A percentile compares a stretch with the other conserved stretches of the same genome.
Conservation (phyloP, 2,797 vertebrate species). For the Cyclura pinguis region DNA sequence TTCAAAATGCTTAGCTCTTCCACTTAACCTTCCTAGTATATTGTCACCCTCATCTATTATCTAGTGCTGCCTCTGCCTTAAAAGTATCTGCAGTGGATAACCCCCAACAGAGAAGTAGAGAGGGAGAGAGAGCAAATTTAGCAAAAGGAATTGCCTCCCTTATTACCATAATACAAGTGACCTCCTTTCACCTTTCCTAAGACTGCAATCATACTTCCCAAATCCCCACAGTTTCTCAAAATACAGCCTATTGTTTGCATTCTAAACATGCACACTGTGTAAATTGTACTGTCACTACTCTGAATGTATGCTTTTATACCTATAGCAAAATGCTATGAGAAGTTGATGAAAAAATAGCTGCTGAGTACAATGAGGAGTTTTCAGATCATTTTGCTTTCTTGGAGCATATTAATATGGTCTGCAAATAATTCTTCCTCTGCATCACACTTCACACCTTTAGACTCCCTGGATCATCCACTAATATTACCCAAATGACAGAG, state of each 20-base stretch:
- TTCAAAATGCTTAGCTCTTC: not conserved
- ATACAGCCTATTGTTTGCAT: not conserved
- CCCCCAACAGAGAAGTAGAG: not conserved
- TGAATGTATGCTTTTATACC: not conserved
- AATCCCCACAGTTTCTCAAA: not conserved
- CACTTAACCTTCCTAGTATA: too few species aligned
- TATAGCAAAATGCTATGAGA: not conserved
- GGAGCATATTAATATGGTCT: not conserved
- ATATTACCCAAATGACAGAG: not conserved
- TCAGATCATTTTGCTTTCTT: constrained; percentile 15
- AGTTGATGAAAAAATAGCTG: not conserved
- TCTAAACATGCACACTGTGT: constrained; percentile 11
- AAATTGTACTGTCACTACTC: constrained; percentile 5
- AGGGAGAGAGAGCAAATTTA: not conserved
- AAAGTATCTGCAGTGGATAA: not conserved
- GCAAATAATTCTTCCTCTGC: not conserved
- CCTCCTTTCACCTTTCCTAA: constrained; percentile 8
- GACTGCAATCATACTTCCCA: not conserved
- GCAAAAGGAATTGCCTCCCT: too few species aligned
- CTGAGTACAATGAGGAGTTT: fast-evolving
- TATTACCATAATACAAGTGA: fast-evolving
- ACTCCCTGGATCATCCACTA: not conserved
- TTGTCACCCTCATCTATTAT: too few species aligned
- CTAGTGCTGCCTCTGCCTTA: not conserved
- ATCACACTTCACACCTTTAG: not conserved